Conservation (phyloP, 2,113 vertebrate species). For the Tinamus guttatus region DNA sequence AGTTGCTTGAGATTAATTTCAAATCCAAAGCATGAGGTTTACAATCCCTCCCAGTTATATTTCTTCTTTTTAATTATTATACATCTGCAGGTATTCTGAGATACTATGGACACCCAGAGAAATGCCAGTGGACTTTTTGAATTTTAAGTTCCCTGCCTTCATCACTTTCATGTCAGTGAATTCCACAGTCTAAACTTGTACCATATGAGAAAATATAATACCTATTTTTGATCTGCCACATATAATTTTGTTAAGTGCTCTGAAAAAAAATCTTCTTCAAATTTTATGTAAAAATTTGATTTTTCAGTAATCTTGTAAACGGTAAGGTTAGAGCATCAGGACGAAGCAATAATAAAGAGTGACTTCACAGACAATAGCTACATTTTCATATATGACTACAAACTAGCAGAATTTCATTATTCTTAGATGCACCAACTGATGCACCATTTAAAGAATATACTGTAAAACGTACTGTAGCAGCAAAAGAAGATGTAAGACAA, state of each 20-base stretch:
- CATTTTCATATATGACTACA: background rate
- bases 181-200: background rate
- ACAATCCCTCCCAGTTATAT: background rate
- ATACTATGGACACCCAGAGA: background rate
- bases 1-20: background rate
- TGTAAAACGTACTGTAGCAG: slow-evolving; percentile 43
- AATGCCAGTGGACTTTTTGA: background rate
- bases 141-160: background rate
- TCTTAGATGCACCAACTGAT: background rate
- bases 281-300: background rate
- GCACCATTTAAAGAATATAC: background rate
- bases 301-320: background rate
- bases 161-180: background rate
- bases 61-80: background rate
- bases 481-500: slow-evolving; percentile 59
- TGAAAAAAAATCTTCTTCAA: background rate
- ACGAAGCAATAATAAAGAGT: background rate
- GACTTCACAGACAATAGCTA: background rate
- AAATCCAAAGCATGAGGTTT: background rate
- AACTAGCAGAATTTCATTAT: background rate
- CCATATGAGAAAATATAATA: background rate
- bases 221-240: background rate
- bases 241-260: background rate
- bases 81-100: background rate
- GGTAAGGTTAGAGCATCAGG: background rate